Conservation (phyloP, 1,140 invertebrate genomes). For the Stenopsyche tienmushanensis region DNA sequence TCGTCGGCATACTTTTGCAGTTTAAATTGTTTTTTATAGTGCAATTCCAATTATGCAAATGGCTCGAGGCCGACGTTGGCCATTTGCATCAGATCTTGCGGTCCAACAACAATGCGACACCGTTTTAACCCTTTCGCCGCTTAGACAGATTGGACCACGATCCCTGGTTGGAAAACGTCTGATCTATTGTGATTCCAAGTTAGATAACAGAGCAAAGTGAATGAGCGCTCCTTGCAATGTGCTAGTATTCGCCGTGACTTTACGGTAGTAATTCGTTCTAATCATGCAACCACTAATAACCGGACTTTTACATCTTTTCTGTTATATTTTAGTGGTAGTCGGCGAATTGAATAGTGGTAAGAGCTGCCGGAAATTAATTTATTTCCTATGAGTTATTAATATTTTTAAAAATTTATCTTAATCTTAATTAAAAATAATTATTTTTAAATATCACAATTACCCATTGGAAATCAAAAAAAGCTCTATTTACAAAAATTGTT, state of each 20-base stretch:
- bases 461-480: too few species aligned
- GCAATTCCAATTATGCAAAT: too few species aligned
- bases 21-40: background rate
- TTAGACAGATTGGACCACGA: background rate
- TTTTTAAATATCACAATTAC: too few species aligned
- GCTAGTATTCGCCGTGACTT: background rate
- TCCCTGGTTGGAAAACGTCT: background rate
- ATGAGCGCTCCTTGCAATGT: background rate
- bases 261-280: background rate
- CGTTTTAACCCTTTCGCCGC: background rate
- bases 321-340: too few species aligned
- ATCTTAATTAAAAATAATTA: too few species aligned
- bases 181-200: background rate
- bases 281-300: background rate
- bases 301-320: background rate
- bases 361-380: too few species aligned
- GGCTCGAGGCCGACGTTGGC: too few species aligned
- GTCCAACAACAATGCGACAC: background rate
- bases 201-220: constrained; percentile 1
- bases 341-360: too few species aligned
- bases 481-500: too few species aligned
- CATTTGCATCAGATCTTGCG: background rate
- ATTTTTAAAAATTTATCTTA: too few species aligned
- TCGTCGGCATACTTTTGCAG: background rate
- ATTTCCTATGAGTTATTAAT: too few species aligned